phyloP scores from a whole-genome alignment of 2,888 invertebrate species.

The Cheiracanthium punctorium region DNA sequence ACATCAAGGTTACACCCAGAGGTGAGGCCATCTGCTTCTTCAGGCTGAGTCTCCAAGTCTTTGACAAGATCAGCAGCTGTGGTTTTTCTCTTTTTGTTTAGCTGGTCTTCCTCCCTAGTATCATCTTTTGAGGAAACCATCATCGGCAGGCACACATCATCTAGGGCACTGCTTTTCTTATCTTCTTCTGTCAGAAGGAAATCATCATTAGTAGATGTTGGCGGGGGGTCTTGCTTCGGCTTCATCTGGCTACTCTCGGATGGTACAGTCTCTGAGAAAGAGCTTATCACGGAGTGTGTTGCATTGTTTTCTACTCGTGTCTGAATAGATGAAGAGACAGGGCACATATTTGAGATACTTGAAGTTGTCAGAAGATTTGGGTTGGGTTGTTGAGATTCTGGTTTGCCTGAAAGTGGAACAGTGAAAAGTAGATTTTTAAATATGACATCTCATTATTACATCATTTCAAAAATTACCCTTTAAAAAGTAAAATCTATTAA shows the following conservation, averaged over 20 bases:
- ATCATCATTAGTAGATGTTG: not conserved
- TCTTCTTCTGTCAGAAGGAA: not conserved
- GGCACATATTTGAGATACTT: not conserved
- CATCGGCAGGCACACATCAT: constrained; percentile 11
- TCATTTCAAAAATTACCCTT: too few relatives aligned
- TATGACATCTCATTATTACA: too few relatives aligned
- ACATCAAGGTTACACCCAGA: constrained; percentile 50
- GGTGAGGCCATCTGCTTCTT: constrained; percentile 63
- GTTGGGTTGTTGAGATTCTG: not conserved
- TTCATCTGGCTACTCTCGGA: too few relatives aligned
- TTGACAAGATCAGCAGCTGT: constrained; percentile 71
- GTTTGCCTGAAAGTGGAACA: not conserved
- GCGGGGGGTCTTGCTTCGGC: not conserved
- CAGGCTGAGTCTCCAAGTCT: constrained; percentile 68
- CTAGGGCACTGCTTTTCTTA: not conserved
- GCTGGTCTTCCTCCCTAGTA: constrained; percentile 9
- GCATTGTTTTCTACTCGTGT: not conserved
- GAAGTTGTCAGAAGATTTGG: not conserved
- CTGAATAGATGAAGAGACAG: not conserved
- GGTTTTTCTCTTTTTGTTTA: constrained; percentile 52
- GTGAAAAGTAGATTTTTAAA: too few relatives aligned
- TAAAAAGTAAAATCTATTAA: too few relatives aligned
- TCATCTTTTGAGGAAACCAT: not conserved
- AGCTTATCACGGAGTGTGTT: not conserved
- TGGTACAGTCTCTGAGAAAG: not conserved